Evolutionary conservation across 2,113 vertebrate genomes (phyloP), one percentile per base, ranked within the genome.

Genomic region (Canis aureus): DNA sequence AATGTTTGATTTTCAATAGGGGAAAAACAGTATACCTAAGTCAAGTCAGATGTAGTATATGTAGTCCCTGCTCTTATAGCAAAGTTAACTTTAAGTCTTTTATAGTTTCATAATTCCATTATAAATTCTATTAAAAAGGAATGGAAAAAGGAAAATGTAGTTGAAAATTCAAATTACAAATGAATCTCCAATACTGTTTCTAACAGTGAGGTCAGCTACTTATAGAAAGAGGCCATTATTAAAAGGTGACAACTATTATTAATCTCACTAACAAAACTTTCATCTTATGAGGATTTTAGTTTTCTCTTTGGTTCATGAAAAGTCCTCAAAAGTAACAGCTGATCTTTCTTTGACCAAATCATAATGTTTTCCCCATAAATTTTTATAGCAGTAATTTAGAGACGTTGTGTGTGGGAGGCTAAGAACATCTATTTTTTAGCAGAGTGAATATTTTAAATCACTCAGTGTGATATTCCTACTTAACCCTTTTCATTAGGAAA

Each of bases 341-440:
- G 98, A 98, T 98, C 95, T 96, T 98, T 97, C 97, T 97, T 97
- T 98, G 97, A 98, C 97, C 98, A 98, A 99, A 98, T 98, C 98
- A 98, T 76, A 97, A 98, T 98, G 98, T 97, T 98, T 98, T 98
- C 98, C 32, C 98, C 96, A 98, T 97, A 97, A 97, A 93, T 97
- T 98, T 98, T 93, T 98, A 94, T 93, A 98, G 97, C 98, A 98
- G 97, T 94, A 98, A 98, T 98, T 98, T 98, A 98, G 97, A 98
- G 38, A 96, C 93, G 97, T 12, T 91, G 93, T 73, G 20, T 97
- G 98, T 98, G 96, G 98, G 98, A 98, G 97, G 98, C 91, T 96
- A 98, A 98, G 98, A 98, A 99, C 98, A 98, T 98, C 98, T 98
- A 97, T 98, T 97, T 98, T 98, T 98, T 98, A 98, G 96, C 94